These are phyloP conservation scores for Petroica traversi DNA, from an alignment of 2,113 vertebrate species.

Conservation along the genomic window DNA sequence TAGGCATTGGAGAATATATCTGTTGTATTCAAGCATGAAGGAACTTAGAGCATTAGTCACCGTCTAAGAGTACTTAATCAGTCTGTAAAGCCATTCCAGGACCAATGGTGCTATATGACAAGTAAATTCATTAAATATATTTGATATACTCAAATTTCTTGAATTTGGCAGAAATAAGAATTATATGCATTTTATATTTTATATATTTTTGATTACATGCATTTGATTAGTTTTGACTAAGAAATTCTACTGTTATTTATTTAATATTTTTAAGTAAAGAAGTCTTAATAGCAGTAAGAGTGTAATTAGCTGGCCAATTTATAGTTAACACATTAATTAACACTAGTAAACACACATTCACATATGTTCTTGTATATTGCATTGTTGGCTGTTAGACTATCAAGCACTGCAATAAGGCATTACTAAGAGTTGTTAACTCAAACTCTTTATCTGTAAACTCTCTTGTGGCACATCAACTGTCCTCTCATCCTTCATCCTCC, in stretches of 20 bases:
- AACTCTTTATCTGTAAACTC: background rate
- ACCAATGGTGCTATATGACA: background rate
- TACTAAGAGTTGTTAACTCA: background rate
- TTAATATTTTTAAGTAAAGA: background rate
- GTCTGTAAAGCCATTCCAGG: background rate
- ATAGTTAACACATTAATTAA: background rate
- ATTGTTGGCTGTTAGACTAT: background rate
- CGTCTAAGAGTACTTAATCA: background rate
- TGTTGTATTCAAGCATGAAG: background rate
- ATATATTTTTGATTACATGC: background rate
- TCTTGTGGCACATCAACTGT: background rate
- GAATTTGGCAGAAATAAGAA: background rate
- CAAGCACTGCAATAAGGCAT: background rate
- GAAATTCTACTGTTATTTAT: background rate
- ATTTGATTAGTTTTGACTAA: background rate
- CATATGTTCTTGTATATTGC: background rate
- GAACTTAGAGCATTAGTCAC: background rate
- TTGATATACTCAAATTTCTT: background rate
- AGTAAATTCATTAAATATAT: background rate
- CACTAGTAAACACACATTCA: background rate
- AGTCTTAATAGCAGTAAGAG: background rate
- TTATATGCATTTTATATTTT: background rate
- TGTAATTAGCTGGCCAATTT: background rate
- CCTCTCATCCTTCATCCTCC: background rate
- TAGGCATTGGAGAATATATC: background rate